Evolutionary conservation across 2,113 vertebrate genomes (phyloP), one percentile per base, ranked within the genome.

Genomic region (Felis chaus): DNA sequence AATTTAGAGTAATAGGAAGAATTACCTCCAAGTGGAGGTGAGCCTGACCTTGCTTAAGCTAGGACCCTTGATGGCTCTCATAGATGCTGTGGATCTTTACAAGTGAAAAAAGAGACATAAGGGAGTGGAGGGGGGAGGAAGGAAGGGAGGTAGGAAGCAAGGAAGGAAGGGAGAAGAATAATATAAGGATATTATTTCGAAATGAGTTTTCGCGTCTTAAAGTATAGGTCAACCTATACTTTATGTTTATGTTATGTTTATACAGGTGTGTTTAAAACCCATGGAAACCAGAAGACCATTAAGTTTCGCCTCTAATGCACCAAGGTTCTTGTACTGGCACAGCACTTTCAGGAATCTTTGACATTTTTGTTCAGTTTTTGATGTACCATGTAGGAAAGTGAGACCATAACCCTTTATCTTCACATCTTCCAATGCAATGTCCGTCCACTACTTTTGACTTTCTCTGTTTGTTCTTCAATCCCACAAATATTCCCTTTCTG

Each of bases 361-460:
- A 98, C 98, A 98, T 99, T 99, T 97, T 99, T 99, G 98, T 99
- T 99, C 98, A 99, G 98, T 99, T 99, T 98, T 99, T 99, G 4
- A 99, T 98, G 97, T 99, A 99, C 2, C 99, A 99, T 0, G 99
- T 99, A 29, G 99, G 99, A 94, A 99, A 0, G 99, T 98, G 25
- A 99, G 99, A 93, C 99, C 99, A 89, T 99, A 99, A 96, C 99
- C 99, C 97, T 99, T 99, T 97, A 11, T 99, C 99, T 97, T 99
- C 99, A 0, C 98, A 99, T 98, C 99, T 99, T 74, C 99, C 99
- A 95, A 99, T 99, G 29, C 99, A 48, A 99, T 0, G 99, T 99
- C 99, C 99, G 99, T 25, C 99, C 99, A 0, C 99, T 99, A 2
- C 99, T 99, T 98, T 99, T 99, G 98, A 99, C 99, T 92, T 99